Conservation (phyloP, 2,113 vertebrate genomes). For the Climacteris rufus region DNA sequence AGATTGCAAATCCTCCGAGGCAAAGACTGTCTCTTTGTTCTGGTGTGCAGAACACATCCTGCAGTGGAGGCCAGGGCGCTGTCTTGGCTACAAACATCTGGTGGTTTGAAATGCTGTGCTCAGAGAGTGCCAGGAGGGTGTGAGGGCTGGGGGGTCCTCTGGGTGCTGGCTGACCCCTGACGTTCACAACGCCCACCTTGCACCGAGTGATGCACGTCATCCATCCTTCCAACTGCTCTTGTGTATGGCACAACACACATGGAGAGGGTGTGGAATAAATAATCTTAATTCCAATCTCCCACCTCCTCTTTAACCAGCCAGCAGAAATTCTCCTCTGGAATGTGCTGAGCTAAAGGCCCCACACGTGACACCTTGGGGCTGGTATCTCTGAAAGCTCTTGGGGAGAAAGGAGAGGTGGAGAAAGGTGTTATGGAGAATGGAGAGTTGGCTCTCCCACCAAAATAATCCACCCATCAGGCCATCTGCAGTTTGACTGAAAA, state of each 20-base stretch:
- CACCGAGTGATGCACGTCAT: fast-evolving
- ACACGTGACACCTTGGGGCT: fast-evolving
- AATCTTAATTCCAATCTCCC: neutral
- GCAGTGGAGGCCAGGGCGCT: neutral
- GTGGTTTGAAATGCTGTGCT: neutral
- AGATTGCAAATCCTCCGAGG: conserved; percentile 8
- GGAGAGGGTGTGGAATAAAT: neutral
- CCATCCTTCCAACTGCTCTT: fast-evolving
- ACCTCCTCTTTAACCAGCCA: neutral
- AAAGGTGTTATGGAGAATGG: neutral
- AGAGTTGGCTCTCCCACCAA: neutral
- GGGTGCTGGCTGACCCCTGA: neutral
- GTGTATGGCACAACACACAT: neutral
- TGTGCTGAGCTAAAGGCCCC: neutral
- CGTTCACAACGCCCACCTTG: fast-evolving
- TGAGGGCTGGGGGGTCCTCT: neutral
- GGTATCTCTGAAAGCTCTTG: neutral
- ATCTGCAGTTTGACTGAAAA: neutral
- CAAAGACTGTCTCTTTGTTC: neutral
- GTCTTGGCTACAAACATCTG: neutral
- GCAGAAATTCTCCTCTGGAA: neutral
- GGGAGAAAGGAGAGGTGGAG: neutral
- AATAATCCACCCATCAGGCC: neutral
- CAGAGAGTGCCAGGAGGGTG: neutral
- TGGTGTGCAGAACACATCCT: neutral